A percentile compares a stretch with the other conserved stretches of the same genome.
Evolutionary conservation across 2,888 invertebrate species (phyloP).

Genomic region (Lutraria lutraria): DNA sequence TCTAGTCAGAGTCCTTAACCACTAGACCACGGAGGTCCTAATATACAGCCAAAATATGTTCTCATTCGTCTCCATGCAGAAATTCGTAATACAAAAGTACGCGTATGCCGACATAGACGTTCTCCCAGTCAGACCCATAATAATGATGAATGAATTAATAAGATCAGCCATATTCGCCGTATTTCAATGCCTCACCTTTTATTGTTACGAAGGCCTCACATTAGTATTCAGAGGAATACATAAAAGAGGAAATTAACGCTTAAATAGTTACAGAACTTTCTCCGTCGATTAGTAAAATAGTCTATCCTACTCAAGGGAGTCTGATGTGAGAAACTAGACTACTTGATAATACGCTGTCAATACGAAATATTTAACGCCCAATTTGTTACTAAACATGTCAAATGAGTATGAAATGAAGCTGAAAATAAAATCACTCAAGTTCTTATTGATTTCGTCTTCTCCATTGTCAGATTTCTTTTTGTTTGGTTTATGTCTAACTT

Average conservation of each 20-base stretch:
- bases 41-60: no score
- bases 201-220: neutral
- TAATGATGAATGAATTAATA: no score
- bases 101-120: no score
- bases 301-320: neutral
- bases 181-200: neutral
- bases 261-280: neutral
- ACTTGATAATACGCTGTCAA: constrained; percentile 7
- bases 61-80: no score
- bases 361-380: constrained; percentile 17
- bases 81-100: no score
- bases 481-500: neutral
- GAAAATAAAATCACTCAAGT: constrained; percentile 9
- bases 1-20: no score
- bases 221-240: neutral
- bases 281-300: neutral
- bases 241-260: neutral
- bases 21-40: no score
- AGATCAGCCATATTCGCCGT: neutral
- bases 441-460: neutral
- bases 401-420: constrained; percentile 21
- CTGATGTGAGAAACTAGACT: neutral
- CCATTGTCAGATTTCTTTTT: neutral
- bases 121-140: no score
- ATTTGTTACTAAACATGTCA: constrained; percentile 21